A percentile compares a stretch with the other conserved stretches of the same genome.
These are phyloP conservation scores for Peromyscus maniculatus DNA, from an alignment of 2,113 vertebrate species.

Conservation along the genomic window DNA sequence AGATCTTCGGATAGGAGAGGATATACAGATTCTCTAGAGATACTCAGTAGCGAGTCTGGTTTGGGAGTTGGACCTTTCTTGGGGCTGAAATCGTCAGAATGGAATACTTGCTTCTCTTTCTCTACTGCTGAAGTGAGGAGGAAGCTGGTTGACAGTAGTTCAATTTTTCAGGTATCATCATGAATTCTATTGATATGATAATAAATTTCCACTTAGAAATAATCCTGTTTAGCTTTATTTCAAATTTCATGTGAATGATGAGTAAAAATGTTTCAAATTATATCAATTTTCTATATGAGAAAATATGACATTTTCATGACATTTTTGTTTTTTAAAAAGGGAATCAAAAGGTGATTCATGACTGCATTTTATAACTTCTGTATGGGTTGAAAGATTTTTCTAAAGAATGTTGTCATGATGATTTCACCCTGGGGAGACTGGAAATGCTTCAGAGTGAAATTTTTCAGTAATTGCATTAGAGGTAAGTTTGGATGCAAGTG, in stretches of 20 bases:
- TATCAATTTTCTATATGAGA: constrained; percentile 76
- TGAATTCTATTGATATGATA: constrained; percentile 69
- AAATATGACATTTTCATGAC: constrained; percentile 74
- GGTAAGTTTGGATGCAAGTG: constrained; percentile 66
- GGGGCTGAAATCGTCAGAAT: constrained; percentile 12
- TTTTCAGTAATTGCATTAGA: constrained; percentile 70
- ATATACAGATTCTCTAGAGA: neutral
- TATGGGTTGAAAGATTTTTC: constrained; percentile 66
- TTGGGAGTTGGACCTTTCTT: neutral
- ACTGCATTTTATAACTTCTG: constrained; percentile 73
- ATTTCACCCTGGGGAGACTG: constrained; percentile 64
- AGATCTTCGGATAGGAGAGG: neutral
- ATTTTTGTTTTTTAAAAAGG: constrained; percentile 70
- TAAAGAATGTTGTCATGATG: constrained; percentile 72
- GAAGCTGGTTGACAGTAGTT: constrained; percentile 50
- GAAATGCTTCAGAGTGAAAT: constrained; percentile 50
- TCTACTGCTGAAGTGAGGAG: neutral
- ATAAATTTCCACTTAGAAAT: constrained; percentile 74
- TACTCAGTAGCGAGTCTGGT: neutral
- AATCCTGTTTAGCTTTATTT: constrained; percentile 74
- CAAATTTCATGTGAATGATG: constrained; percentile 68
- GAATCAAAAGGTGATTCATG: constrained; percentile 73
- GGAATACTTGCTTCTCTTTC: constrained; percentile 2
- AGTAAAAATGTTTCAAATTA: constrained; percentile 76
- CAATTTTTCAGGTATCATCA: constrained; percentile 50